Conservation (phyloP, 2,888 invertebrate species). For the Cantharis rufa region DNA sequence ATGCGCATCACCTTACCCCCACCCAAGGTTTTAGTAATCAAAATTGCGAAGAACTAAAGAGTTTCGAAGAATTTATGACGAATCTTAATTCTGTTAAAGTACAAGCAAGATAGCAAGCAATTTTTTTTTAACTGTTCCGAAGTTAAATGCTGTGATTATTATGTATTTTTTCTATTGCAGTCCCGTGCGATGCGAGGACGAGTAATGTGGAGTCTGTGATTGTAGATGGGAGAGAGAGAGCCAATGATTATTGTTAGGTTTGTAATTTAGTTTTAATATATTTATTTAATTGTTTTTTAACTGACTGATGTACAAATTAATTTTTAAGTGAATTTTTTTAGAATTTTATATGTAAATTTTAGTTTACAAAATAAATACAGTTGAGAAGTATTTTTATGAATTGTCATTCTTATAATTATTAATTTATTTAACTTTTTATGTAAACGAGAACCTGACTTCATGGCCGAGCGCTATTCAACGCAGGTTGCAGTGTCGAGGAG, state of each 20-base stretch:
- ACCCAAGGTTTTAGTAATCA: conserved; percentile 31
- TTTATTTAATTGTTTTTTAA: not conserved
- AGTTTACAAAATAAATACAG: conserved; percentile 11
- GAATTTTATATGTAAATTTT: conserved; percentile 13
- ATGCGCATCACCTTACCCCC: conserved; percentile 3
- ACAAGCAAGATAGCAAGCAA: conserved; percentile 52
- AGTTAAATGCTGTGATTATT: conserved; percentile 49
- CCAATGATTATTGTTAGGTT: conserved; percentile 9
- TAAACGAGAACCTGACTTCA: conserved; percentile 6
- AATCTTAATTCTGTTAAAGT: conserved; percentile 64
- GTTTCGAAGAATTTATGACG: conserved; percentile 68
- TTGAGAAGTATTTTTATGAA: conserved; percentile 2
- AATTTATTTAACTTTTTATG: conserved; percentile 20
- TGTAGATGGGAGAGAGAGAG: not conserved
- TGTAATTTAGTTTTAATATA: conserved; percentile 12
- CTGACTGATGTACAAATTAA: conserved; percentile 25
- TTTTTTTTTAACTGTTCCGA: conserved; percentile 1
- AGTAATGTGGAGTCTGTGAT: conserved; percentile 31
- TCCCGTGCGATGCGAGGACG: conserved; percentile 43
- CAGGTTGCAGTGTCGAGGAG: not conserved
- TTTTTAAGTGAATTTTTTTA: conserved; percentile 6
- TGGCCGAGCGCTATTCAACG: conserved; percentile 3
- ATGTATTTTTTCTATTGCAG: conserved; percentile 55
- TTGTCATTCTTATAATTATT: conserved; percentile 10
- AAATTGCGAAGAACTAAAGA: conserved; percentile 62